A percentile compares a stretch with the other conserved stretches of the same genome.
Conservation (phyloP, 2,113 vertebrate species). For the Xenopus borealis region DNA sequence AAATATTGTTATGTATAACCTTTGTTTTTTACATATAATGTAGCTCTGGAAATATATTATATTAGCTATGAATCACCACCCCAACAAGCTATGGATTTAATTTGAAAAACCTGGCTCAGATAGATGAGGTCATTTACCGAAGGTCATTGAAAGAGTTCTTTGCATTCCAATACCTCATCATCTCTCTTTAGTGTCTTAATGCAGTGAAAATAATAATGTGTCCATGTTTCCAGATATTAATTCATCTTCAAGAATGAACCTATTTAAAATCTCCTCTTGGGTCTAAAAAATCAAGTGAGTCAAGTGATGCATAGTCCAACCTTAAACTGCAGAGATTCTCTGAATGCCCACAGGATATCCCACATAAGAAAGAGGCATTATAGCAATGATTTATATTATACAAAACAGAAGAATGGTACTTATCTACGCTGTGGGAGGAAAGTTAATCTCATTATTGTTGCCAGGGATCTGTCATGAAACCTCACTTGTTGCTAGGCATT, state of each 20-base stretch:
- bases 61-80: slow-evolving; percentile 21
- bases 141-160: slow-evolving; percentile 8
- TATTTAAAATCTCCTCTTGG: neutral
- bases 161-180: slow-evolving; percentile 3
- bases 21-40: neutral
- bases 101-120: slow-evolving; percentile 23
- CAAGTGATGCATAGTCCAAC: too few species aligned
- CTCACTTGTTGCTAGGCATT: too few species aligned
- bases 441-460: too few species aligned
- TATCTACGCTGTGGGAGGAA: too few species aligned
- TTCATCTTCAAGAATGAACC: neutral
- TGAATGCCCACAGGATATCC: too few species aligned
- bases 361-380: too few species aligned
- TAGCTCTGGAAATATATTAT: neutral
- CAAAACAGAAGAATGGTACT: too few species aligned
- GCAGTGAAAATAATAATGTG: neutral
- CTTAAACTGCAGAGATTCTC: too few species aligned
- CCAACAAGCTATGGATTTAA: slow-evolving; percentile 14
- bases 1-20: too few species aligned
- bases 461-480: too few species aligned
- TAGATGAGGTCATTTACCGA: slow-evolving; percentile 21
- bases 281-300: too few species aligned
- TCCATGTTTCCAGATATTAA: neutral
- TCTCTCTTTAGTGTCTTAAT: neutral
- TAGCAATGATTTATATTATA: too few species aligned